Conservation (phyloP, 1,140 invertebrate species). For the Zaprionus davidi region DNA sequence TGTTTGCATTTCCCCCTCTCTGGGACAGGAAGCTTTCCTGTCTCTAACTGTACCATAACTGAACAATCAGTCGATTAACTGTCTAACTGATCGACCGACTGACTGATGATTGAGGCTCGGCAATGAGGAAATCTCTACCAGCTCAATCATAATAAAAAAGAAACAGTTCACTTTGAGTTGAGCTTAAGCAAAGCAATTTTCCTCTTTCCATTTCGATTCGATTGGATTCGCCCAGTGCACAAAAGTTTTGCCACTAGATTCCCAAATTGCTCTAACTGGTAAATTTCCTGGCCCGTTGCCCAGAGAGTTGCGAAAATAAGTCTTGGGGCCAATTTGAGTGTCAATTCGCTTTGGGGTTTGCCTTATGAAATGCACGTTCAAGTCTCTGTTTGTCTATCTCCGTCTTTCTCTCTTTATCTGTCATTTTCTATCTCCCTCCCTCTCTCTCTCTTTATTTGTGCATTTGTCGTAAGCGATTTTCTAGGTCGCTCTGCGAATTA, state of each 20-base stretch:
- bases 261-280: conserved; percentile 14
- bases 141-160: conserved; percentile 38
- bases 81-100: conserved; percentile 33
- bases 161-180: neutral
- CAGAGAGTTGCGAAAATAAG: conserved; percentile 44
- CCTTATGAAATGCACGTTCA: conserved; percentile 54
- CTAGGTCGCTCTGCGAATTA: conserved; percentile 54
- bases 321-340: conserved; percentile 47
- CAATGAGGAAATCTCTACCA: conserved; percentile 67
- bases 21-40: conserved; percentile 22
- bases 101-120: conserved; percentile 35
- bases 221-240: conserved; percentile 48
- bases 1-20: conserved; percentile 52
- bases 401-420: too few relatives aligned
- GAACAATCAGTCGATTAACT: neutral
- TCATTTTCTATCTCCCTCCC: too few relatives aligned
- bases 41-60: conserved; percentile 22
- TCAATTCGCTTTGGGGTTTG: conserved; percentile 39
- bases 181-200: neutral
- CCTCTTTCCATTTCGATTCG: conserved; percentile 19
- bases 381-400: conserved; percentile 16
- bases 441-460: neutral
- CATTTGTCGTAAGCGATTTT: conserved; percentile 47
- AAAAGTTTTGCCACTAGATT: conserved; percentile 33
- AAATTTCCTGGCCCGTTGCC: conserved; percentile 65